A percentile compares a stretch with the other conserved stretches of the same genome.
Evolutionary conservation across 2,888 invertebrate genomes (phyloP).

Genomic region (Drosophila borealis): DNA sequence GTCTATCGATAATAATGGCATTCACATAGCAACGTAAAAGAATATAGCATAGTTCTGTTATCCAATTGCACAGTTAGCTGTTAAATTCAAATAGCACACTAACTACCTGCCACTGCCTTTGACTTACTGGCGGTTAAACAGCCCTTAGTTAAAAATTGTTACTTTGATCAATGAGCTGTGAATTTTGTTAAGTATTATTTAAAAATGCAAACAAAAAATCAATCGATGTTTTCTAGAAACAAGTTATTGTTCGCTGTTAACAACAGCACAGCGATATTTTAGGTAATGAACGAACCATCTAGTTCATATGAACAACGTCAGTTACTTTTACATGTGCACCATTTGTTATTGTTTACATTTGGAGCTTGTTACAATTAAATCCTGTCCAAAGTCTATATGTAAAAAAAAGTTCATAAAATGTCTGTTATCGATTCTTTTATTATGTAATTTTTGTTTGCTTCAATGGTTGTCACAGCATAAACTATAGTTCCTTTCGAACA

Average conservation of each 20-base stretch:
- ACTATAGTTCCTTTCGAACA: conserved; percentile 18
- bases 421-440: conserved; percentile 21
- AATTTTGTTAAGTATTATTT: neutral
- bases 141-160: neutral
- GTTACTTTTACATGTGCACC: conserved; percentile 40
- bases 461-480: conserved; percentile 3
- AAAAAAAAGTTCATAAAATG: conserved; percentile 21
- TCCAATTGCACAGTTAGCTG: neutral
- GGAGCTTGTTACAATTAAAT: conserved; percentile 27
- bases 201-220: neutral
- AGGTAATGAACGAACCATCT: conserved; percentile 19
- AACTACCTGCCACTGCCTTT: too few species aligned
- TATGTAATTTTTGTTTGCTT: conserved; percentile 33
- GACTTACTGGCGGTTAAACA: too few species aligned
- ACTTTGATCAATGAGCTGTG: too few species aligned
- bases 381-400: conserved; percentile 1
- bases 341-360: conserved; percentile 52
- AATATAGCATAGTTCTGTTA: neutral
- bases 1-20: conserved; percentile 6
- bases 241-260: conserved; percentile 22
- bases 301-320: conserved; percentile 38
- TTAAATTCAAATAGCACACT: neutral
- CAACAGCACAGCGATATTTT: conserved; percentile 28
- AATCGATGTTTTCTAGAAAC: neutral
- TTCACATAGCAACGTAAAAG: neutral